These are phyloP conservation scores for Choristoneura fumiferana DNA, from an alignment of 1,140 invertebrate species.

Conservation along the genomic window DNA sequence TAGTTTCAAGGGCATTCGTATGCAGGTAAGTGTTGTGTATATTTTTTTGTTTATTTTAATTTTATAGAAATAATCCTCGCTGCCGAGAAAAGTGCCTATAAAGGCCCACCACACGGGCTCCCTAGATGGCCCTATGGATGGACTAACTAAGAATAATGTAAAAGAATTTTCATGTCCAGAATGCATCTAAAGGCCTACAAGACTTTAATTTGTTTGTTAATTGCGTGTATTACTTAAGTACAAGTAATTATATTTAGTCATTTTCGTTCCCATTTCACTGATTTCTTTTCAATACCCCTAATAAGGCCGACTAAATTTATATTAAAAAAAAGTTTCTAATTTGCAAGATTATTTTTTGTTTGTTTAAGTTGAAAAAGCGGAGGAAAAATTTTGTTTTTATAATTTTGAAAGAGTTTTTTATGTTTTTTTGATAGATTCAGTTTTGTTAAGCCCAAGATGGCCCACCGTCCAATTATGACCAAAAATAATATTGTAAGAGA, in stretches of 20 bases:
- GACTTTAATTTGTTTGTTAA: no score
- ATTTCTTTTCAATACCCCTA: neutral
- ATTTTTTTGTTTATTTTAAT: no score
- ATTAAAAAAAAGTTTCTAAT: neutral
- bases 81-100: neutral
- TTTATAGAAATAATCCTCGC: neutral
- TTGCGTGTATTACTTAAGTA: no score
- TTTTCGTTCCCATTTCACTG: neutral
- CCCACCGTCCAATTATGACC: constrained; percentile 1
- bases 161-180: neutral
- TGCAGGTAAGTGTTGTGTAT: neutral
- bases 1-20: neutral
- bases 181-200: neutral
- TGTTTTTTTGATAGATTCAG: constrained; percentile 1
- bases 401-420: neutral
- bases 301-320: neutral
- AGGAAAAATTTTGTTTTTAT: neutral
- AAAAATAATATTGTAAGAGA: neutral
- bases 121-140: neutral
- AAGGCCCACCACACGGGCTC: neutral
- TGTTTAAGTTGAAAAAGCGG: neutral
- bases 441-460: neutral
- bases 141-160: neutral
- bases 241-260: no score
- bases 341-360: no score